Percentiles rank a stretch among this genome's conserved stretches.
These are phyloP conservation scores for Andrena fulva DNA, from an alignment of 2,888 invertebrate genomes.

Conservation along the genomic window DNA sequence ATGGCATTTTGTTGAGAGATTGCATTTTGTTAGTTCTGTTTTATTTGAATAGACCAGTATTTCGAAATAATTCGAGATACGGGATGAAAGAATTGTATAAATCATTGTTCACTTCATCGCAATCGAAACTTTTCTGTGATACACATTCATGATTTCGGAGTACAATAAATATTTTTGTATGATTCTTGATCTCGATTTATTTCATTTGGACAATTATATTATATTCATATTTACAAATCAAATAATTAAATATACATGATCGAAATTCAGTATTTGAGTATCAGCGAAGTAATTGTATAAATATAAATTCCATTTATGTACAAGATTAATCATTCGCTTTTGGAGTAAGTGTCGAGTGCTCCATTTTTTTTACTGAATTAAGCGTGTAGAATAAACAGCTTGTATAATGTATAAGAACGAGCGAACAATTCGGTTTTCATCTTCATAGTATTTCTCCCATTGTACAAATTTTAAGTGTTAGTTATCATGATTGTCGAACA, in stretches of 20 bases:
- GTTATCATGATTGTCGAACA: background rate
- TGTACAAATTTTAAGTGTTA: background rate
- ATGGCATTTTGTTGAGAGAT: slow-evolving; percentile 63
- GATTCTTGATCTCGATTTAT: background rate
- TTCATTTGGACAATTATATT: slow-evolving; percentile 14
- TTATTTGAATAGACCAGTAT: slow-evolving; percentile 5
- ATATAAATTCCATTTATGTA: slow-evolving; percentile 21
- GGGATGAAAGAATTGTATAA: slow-evolving; percentile 4
- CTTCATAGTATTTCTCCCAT: background rate
- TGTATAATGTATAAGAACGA: background rate
- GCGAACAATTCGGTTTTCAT: background rate
- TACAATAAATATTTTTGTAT: background rate
- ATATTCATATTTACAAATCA: slow-evolving; percentile 7
- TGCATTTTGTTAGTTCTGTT: slow-evolving; percentile 32
- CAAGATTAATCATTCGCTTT: slow-evolving; percentile 8
- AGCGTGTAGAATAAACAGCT: background rate
- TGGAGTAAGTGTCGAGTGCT: background rate
- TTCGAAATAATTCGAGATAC: slow-evolving; percentile 4
- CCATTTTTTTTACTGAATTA: background rate
- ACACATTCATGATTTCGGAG: slow-evolving; percentile 3
- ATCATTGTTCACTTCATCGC: slow-evolving; percentile 14
- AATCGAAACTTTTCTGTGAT: background rate
- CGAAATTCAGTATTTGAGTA: background rate
- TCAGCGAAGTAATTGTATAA: slow-evolving; percentile 1
- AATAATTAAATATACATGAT: background rate